These are phyloP conservation scores for Cyprichromis sp. DNA, from an alignment of 2,113 vertebrate genomes.

Conservation along the genomic window DNA sequence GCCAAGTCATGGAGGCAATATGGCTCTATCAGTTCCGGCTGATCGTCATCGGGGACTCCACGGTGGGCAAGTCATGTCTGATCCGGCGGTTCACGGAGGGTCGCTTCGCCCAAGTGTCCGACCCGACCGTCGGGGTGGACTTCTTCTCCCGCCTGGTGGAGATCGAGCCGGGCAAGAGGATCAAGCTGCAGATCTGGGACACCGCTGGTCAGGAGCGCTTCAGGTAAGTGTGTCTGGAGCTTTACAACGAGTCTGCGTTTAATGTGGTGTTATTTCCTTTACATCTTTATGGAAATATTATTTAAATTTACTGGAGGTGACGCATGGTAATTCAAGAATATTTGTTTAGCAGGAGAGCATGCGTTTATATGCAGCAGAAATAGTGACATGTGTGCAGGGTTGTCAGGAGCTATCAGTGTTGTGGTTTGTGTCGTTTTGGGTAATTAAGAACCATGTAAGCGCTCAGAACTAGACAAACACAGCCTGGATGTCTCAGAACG, in stretches of 20 bases:
- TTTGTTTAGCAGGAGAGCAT: not conserved
- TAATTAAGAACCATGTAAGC: not conserved
- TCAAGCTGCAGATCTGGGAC: constrained; percentile 95
- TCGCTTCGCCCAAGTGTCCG: constrained; percentile 91
- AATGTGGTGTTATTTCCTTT: not conserved
- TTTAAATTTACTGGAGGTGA: not conserved
- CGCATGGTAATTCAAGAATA: not conserved
- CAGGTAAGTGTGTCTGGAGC: constrained; percentile 66
- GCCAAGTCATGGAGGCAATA: constrained; percentile 86
- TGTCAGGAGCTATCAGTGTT: not conserved
- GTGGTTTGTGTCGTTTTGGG: not conserved
- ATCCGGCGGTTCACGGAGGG: constrained; percentile 96
- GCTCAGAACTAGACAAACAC: not conserved
- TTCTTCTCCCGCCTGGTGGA: constrained; percentile 97
- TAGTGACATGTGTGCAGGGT: not conserved
- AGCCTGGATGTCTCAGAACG: no score
- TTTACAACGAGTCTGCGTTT: not conserved
- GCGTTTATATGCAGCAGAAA: not conserved
- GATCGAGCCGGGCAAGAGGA: constrained; percentile 93
- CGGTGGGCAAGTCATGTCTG: constrained; percentile 93
- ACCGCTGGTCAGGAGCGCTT: constrained; percentile 89
- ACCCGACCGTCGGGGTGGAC: constrained; percentile 96
- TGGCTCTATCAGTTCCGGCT: constrained; percentile 98
- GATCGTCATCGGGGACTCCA: constrained; percentile 96
- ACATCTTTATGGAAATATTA: not conserved